These are phyloP conservation scores for Panagrolaimus sp. DNA, from an alignment of 1,140 invertebrate genomes.

Conservation along the genomic window DNA sequence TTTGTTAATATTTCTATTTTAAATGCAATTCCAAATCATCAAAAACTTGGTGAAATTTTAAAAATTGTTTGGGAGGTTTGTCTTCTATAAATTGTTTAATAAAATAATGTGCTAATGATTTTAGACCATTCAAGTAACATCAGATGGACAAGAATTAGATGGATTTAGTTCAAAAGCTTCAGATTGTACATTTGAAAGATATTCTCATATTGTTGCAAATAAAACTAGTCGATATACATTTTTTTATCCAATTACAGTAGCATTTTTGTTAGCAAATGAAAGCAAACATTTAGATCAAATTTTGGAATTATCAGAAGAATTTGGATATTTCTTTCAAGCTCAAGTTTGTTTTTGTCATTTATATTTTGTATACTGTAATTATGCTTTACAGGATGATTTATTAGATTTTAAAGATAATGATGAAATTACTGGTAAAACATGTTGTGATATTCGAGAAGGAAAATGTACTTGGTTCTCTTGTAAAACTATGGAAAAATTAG, in stretches of 20 bases:
- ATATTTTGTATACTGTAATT: not conserved
- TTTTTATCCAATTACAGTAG: conserved; percentile 76
- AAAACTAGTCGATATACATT: conserved; percentile 91
- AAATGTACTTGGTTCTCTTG: conserved; percentile 90
- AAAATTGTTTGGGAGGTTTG: conserved; percentile 8
- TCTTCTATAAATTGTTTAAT: not conserved
- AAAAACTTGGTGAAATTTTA: conserved; percentile 1
- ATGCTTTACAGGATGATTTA: conserved; percentile 83
- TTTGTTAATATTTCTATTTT: conserved; percentile 4
- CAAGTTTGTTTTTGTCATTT: not conserved
- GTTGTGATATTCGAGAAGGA: conserved; percentile 83
- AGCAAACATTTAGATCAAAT: not conserved
- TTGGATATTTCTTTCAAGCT: conserved; percentile 92
- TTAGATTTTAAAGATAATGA: conserved; percentile 82
- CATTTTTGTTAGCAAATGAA: conserved; percentile 71
- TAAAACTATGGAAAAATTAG: conserved; percentile 69
- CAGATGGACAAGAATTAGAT: conserved; percentile 8
- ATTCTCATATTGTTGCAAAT: conserved; percentile 81
- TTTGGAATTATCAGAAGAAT: conserved; percentile 78
- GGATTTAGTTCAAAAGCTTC: not conserved
- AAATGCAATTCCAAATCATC: conserved; percentile 14
- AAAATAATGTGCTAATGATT: not conserved
- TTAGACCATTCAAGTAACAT: conserved; percentile 3
- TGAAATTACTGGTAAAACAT: conserved; percentile 75
- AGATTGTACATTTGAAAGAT: conserved; percentile 61